Evolutionary conservation across 2,113 vertebrate genomes (phyloP).

Genomic region (Oryzias celebensis): DNA sequence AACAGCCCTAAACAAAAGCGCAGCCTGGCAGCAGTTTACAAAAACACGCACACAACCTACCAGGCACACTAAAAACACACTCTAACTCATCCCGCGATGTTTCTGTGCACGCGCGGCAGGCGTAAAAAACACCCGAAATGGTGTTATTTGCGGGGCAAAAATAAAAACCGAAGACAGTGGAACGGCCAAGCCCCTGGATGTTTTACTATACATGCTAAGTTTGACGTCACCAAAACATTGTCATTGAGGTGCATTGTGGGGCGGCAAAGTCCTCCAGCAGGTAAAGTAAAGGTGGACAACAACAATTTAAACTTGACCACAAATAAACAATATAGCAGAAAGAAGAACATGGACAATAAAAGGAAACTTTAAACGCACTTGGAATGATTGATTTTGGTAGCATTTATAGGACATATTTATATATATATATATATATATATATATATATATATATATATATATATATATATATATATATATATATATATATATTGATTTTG

Average conservation of each 20-base stretch:
- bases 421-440: no score
- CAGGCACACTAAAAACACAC: conserved; percentile 30
- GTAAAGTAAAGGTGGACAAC: not conserved
- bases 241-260: conserved; percentile 62
- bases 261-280: conserved; percentile 50
- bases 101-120: not conserved
- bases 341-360: no score
- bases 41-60: conserved; percentile 41
- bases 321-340: not conserved
- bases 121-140: not conserved
- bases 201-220: conserved; percentile 21
- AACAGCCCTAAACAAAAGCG: conserved; percentile 36
- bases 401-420: no score
- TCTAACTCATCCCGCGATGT: conserved; percentile 55
- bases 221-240: conserved; percentile 70
- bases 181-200: conserved; percentile 47
- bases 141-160: conserved; percentile 1
- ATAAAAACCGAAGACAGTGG: not conserved
- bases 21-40: conserved; percentile 5
- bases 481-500: no score
- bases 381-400: no score
- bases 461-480: no score
- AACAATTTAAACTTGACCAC: not conserved
- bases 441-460: no score
- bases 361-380: no score